phyloP scores from a whole-genome alignment of 2,797 vertebrate species.

The Mallotus villosus region DNA sequence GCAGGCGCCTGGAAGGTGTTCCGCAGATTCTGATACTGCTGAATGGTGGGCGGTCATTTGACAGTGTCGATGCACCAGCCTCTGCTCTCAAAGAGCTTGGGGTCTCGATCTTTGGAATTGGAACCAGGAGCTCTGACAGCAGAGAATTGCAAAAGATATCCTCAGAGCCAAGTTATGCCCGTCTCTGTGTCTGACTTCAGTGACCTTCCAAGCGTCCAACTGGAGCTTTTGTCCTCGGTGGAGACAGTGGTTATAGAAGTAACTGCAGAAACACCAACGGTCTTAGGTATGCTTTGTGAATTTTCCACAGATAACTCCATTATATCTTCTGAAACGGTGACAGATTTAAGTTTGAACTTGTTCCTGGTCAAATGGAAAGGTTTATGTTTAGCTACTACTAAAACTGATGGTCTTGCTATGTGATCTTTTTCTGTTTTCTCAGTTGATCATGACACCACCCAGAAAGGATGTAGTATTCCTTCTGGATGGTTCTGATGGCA shows the following conservation, averaged over 20 bases:
- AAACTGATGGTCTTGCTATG: too few species aligned
- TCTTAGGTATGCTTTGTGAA: conserved; percentile 14
- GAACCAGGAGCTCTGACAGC: conserved; percentile 45
- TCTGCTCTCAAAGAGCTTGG: conserved; percentile 24
- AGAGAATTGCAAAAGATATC: conserved; percentile 62
- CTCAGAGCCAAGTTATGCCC: conserved; percentile 13
- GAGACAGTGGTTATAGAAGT: conserved; percentile 1
- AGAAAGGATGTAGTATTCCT: conserved; percentile 38
- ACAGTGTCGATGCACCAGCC: conserved; percentile 29
- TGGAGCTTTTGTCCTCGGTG: conserved; percentile 21
- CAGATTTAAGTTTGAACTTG: background rate
- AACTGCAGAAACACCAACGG: conserved; percentile 13
- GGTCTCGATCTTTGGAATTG: conserved; percentile 13
- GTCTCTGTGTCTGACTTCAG: conserved; percentile 29
- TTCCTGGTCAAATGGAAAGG: too few species aligned
- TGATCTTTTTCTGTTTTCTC: conserved; percentile 20
- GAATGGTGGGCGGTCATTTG: conserved; percentile 29
- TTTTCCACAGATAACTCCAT: background rate
- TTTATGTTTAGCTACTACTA: background rate
- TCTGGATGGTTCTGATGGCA: conserved; percentile 36
- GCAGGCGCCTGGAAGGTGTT: conserved; percentile 75
- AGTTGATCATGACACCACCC: conserved; percentile 18
- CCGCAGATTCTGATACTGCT: conserved; percentile 45
- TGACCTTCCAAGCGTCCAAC: conserved; percentile 31
- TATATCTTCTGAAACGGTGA: background rate